Evolutionary conservation across 2,888 invertebrate genomes (phyloP).

Genomic region (Sarcophaga subvicina): DNA sequence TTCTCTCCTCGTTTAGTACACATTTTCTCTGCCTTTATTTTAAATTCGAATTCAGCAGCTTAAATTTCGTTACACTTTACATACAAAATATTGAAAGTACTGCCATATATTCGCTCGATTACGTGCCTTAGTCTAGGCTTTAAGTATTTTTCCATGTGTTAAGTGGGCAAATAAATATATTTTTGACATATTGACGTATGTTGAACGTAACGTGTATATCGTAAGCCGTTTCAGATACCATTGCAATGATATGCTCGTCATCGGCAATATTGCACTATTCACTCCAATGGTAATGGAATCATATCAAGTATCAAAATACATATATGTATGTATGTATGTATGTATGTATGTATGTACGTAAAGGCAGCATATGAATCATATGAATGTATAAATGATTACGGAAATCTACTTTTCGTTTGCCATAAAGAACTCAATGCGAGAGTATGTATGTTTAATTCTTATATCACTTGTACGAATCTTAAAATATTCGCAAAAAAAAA

Average conservation of each 20-base stretch:
- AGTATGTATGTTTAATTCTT: background rate
- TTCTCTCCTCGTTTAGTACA: too few species aligned
- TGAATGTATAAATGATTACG: constrained; percentile 23
- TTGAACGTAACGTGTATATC: background rate
- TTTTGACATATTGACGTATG: constrained; percentile 53
- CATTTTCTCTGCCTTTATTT: too few species aligned
- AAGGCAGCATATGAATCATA: background rate
- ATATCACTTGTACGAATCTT: background rate
- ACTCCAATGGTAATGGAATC: too few species aligned
- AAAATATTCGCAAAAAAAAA: too few species aligned
- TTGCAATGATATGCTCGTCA: background rate
- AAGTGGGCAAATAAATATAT: constrained; percentile 41
- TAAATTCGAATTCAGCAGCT: too few species aligned
- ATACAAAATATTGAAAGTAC: too few species aligned
- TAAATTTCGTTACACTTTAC: too few species aligned
- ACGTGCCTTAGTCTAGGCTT: constrained; percentile 32
- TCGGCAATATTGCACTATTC: too few species aligned
- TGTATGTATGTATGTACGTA: background rate
- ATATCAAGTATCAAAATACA: too few species aligned
- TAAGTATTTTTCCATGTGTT: constrained; percentile 45
- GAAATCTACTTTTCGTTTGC: background rate
- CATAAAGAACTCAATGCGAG: background rate
- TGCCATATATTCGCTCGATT: background rate
- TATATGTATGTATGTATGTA: too few species aligned
- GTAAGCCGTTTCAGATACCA: background rate